Conservation (phyloP, 2,797 vertebrate species). For the Erpetoichthys calabaricus region DNA sequence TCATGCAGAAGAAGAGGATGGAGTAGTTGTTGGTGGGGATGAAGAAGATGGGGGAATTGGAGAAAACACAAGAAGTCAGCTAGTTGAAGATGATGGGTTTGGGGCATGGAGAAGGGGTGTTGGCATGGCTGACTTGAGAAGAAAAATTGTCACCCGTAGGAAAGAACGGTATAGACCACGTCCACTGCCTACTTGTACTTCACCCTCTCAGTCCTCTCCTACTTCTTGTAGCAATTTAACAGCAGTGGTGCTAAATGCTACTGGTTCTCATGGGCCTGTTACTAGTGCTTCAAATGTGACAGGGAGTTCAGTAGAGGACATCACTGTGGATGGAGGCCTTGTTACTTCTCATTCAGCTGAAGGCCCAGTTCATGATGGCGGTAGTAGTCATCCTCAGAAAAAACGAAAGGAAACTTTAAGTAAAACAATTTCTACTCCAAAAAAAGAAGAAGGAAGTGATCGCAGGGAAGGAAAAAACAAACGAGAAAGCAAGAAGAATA, state of each 20-base stretch:
- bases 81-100: constrained; percentile 35
- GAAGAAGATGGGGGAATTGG: constrained; percentile 45
- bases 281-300: no score
- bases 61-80: no score
- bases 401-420: constrained; percentile 43
- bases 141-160: constrained; percentile 69
- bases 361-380: constrained; percentile 40
- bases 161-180: constrained; percentile 61
- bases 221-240: constrained; percentile 19
- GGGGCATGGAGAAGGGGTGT: no score
- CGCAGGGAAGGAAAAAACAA: constrained; percentile 14
- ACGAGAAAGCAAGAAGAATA: constrained; percentile 24
- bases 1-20: constrained; percentile 51
- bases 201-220: constrained; percentile 36
- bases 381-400: constrained; percentile 37
- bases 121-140: constrained; percentile 60
- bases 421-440: no score
- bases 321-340: constrained; percentile 38
- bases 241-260: no score
- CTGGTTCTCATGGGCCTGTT: no score
- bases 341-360: constrained; percentile 48
- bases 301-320: constrained; percentile 35
- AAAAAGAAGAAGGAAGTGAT: constrained; percentile 37
- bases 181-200: constrained; percentile 48
- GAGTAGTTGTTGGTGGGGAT: background rate